These are phyloP conservation scores for Rhinogobio ventralis DNA, from an alignment of 2,797 vertebrate genomes.

Conservation along the genomic window DNA sequence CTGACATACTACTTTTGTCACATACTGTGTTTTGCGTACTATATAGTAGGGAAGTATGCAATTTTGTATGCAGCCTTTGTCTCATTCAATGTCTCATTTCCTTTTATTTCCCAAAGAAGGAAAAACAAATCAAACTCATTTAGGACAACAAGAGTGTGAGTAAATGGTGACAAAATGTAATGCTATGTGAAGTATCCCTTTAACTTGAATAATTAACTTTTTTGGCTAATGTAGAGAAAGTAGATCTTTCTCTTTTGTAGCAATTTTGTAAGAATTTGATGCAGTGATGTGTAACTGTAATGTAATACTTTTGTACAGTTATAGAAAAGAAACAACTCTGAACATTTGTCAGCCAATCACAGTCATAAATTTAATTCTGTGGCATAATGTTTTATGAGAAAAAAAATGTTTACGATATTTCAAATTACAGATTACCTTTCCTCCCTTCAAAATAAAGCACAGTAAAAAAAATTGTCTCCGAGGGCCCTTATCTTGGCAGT, in stretches of 20 bases:
- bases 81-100: not conserved
- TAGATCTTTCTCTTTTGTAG: not conserved
- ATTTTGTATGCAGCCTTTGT: not conserved
- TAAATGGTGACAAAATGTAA: not conserved
- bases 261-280: not conserved
- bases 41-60: too few relatives aligned
- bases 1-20: too few relatives aligned
- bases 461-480: conserved; percentile 3
- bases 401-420: conserved; percentile 15
- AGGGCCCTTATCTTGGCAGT: conserved; percentile 50
- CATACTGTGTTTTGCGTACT: too few relatives aligned
- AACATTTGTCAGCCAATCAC: not conserved
- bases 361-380: not conserved
- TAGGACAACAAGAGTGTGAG: not conserved
- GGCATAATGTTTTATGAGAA: not conserved
- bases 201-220: not conserved
- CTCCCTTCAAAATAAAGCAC: not conserved
- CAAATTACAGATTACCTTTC: not conserved
- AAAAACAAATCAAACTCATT: not conserved
- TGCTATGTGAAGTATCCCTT: not conserved
- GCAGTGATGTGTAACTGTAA: not conserved
- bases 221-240: not conserved
- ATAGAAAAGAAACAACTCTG: not conserved
- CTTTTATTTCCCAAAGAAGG: not conserved
- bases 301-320: not conserved